Percentiles rank a stretch among this genome's conserved stretches.
Conservation (phyloP, 2,797 vertebrate genomes). For the Enteromius mattozi region DNA sequence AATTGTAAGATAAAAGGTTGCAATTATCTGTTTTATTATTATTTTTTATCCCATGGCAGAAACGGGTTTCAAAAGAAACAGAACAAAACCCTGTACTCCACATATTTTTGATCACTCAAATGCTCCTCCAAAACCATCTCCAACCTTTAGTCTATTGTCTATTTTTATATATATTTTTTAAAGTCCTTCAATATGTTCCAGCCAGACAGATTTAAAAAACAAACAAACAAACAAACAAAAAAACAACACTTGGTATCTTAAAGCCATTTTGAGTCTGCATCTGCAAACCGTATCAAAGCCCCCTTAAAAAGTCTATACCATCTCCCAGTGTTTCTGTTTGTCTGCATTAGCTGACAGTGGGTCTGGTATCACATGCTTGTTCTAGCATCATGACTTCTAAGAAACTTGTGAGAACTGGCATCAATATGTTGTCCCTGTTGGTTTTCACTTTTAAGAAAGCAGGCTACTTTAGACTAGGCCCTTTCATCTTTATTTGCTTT, state of each 20-base stretch:
- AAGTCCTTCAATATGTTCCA: not conserved
- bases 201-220: too few species aligned
- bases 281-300: not conserved
- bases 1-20: not conserved
- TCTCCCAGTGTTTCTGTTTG: not conserved
- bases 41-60: not conserved
- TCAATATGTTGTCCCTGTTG: not conserved
- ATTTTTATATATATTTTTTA: not conserved
- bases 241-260: not conserved
- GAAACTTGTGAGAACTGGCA: not conserved
- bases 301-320: not conserved
- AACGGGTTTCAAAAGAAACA: not conserved
- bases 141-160: not conserved
- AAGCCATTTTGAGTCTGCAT: not conserved
- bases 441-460: conserved; percentile 31
- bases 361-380: not conserved
- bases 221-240: not conserved
- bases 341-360: not conserved
- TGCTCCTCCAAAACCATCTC: not conserved
- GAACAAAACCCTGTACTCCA: not conserved
- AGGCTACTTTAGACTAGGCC: conserved; percentile 6
- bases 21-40: not conserved
- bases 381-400: not conserved
- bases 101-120: not conserved
- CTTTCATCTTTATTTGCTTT: conserved; percentile 14